phyloP scores from a whole-genome alignment of 2,888 invertebrate species.

The Allophyes oxyacanthae region DNA sequence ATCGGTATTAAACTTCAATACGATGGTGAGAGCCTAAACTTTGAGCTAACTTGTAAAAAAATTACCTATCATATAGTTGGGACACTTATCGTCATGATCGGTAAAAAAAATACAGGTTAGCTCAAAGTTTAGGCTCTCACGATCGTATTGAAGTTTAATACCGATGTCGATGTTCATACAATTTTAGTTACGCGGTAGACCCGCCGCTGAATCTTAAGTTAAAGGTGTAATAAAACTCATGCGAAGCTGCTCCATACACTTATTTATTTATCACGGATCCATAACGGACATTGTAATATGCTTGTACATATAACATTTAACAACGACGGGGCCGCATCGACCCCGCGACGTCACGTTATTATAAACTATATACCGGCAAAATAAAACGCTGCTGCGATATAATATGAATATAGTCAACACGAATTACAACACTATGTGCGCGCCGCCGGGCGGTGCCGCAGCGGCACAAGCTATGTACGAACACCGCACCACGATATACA shows the following conservation, averaged over 20 bases:
- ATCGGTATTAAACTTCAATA: no score
- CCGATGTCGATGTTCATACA: no score
- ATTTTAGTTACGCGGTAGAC: no score
- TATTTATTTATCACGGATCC: conserved; percentile 62
- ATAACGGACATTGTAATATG: conserved; percentile 51
- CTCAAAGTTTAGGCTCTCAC: no score
- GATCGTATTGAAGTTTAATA: no score
- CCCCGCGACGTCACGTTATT: conserved; percentile 13
- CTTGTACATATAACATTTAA: conserved; percentile 54
- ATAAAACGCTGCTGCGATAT: conserved; percentile 56
- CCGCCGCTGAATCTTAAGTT: no score
- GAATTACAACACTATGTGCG: conserved; percentile 39
- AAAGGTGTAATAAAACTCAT: not conserved
- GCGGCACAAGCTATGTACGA: conserved; percentile 1
- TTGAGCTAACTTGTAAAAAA: no score
- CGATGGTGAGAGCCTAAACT: no score
- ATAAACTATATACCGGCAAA: conserved; percentile 62
- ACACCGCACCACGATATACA: conserved; percentile 8
- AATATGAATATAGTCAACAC: conserved; percentile 61
- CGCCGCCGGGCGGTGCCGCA: not conserved
- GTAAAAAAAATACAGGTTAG: no score
- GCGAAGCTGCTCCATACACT: conserved; percentile 74
- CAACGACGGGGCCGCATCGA: conserved; percentile 31
- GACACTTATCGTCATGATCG: no score
- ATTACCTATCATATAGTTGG: no score